phyloP scores from a whole-genome alignment of 2,888 invertebrate species.

The Melitaea athalia region DNA sequence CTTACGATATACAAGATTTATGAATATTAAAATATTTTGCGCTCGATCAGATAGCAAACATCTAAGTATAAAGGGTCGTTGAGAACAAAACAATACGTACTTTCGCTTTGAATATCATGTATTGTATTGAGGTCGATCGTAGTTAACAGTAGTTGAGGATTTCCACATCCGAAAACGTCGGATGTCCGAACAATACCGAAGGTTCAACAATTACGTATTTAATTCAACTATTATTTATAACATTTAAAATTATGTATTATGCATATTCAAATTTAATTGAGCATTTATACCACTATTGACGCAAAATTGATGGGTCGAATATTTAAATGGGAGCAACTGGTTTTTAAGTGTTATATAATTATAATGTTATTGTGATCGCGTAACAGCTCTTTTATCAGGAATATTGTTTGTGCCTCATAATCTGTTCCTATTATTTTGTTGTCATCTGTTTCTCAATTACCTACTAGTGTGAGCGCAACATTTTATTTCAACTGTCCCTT shows the following conservation, averaged over 20 bases:
- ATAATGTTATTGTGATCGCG: too few relatives aligned
- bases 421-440: too few relatives aligned
- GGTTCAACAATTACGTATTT: slow-evolving; percentile 5
- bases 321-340: too few relatives aligned
- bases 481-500: too few relatives aligned
- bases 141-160: slow-evolving; percentile 3
- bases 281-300: background rate
- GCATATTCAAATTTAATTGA: slow-evolving; percentile 19
- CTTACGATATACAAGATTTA: too few relatives aligned
- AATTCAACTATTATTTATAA: background rate
- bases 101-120: background rate
- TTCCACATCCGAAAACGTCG: slow-evolving; percentile 15
- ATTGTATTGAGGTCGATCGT: slow-evolving; percentile 13
- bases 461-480: too few relatives aligned
- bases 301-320: background rate
- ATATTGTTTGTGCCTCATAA: too few relatives aligned
- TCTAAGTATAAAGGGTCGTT: background rate
- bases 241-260: background rate
- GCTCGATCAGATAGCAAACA: background rate
- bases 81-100: background rate
- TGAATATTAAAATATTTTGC: too few relatives aligned
- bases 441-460: too few relatives aligned
- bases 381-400: too few relatives aligned
- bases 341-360: too few relatives aligned
- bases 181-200: slow-evolving; percentile 19